Conservation (phyloP, 37 sponge, comb jelly and placozoan species). For the Tethya wilhelma region DNA sequence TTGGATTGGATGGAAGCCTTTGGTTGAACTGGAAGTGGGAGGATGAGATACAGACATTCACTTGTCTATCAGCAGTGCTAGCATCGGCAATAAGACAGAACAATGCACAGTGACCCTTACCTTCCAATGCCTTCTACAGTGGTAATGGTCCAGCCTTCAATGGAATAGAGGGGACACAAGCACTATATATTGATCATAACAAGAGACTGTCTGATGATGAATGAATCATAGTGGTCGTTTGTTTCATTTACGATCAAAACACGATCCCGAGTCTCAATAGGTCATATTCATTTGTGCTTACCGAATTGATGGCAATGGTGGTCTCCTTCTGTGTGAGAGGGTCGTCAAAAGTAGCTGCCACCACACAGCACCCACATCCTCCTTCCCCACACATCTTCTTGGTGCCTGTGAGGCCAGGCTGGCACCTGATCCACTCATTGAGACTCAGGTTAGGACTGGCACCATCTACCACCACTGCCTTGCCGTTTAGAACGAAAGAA, state of each 20-base stretch:
- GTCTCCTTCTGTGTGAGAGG: constrained; percentile 38
- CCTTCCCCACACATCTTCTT: constrained; percentile 88
- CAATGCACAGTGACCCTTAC: constrained; percentile 16
- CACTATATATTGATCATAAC: constrained; percentile 32
- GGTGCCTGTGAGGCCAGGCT: constrained; percentile 72
- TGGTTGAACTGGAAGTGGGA: constrained; percentile 10
- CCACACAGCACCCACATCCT: constrained; percentile 83
- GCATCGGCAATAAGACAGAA: background rate
- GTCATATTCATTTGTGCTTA: constrained; percentile 33
- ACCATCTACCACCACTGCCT: constrained; percentile 18
- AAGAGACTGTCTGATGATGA: background rate
- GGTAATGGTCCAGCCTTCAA: constrained; percentile 76
- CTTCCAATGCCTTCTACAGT: constrained; percentile 83
- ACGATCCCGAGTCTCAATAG: background rate
- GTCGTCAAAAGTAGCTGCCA: constrained; percentile 29
- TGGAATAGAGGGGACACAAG: constrained; percentile 73
- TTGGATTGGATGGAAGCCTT: constrained; percentile 42
- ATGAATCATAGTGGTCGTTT: background rate
- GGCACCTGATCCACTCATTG: constrained; percentile 73
- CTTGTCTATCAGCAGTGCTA: too few species aligned
- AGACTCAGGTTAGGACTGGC: constrained; percentile 51
- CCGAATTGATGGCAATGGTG: constrained; percentile 74
- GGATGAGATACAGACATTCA: too few species aligned
- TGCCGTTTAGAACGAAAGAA: constrained; percentile 64
- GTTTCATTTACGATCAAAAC: background rate